A percentile compares a stretch with the other conserved stretches of the same genome.
These are phyloP conservation scores for Nibea coibor DNA, from an alignment of 2,113 vertebrate species.

Conservation along the genomic window DNA sequence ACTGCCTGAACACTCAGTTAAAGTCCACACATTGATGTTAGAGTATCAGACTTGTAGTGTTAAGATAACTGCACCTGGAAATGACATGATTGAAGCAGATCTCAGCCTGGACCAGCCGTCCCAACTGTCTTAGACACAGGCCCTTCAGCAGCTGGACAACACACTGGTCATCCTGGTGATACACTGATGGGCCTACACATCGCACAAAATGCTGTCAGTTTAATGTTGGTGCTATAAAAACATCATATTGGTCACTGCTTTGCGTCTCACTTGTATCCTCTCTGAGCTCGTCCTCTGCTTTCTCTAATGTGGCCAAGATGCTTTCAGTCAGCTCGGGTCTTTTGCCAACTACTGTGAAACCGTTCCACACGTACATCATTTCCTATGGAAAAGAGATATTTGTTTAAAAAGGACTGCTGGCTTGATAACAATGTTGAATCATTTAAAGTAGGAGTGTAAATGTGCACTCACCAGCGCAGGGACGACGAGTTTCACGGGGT, in stretches of 20 bases:
- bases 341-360: conserved; percentile 83
- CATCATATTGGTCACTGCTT: not conserved
- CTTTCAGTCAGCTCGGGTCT: conserved; percentile 82
- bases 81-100: conserved; percentile 78
- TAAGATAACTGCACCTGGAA: conserved; percentile 65
- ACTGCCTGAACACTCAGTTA: too few relatives aligned
- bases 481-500: conserved; percentile 73
- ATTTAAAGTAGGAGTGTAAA: not conserved
- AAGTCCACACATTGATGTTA: not conserved
- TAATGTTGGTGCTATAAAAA: not conserved
- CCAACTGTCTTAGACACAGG: conserved; percentile 79
- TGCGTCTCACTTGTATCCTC: conserved; percentile 84
- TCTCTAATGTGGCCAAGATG: conserved; percentile 89
- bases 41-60: not conserved
- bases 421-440: not conserved
- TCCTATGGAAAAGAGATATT: conserved; percentile 67
- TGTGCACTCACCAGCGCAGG: conserved; percentile 80
- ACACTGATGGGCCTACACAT: conserved; percentile 70
- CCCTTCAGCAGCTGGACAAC: conserved; percentile 83
- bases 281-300: conserved; percentile 87
- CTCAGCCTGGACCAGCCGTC: conserved; percentile 74
- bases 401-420: not conserved
- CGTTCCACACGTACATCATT: conserved; percentile 89
- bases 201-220: conserved; percentile 14
- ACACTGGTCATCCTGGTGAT: conserved; percentile 77